Evolutionary conservation across 37 sponge, comb jelly and placozoan species (phyloP), one percentile per base, ranked within the genome.

Genomic region (Amphimedon queenslandica): DNA sequence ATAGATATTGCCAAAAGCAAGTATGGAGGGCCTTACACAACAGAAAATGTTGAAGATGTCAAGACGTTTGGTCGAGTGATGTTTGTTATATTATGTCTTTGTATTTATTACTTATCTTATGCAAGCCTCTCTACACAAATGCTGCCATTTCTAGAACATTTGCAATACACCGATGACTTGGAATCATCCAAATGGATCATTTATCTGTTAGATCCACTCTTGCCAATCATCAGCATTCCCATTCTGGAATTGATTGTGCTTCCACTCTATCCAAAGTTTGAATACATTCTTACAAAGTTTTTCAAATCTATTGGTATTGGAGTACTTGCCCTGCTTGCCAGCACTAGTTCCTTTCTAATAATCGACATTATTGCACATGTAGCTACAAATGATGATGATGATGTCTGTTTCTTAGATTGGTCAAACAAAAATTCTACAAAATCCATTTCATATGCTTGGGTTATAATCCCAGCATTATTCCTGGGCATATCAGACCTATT

Each of bases 11-110:
- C 63, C 40, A 74, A 74, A 37, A 40, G 8, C 29, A 74, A 74
- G 63, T 74, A 74, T 58, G 75, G 75, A 38, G 75, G 75, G 16
- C 75, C 75, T 27, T 60, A 57, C 21, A 60, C 61, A 6, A 60
- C 35, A 35, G 75, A 74, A 40, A 40, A 34, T 3, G 75, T 74
- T 24, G 75, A 74, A 74, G 8, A 74, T 63, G 75, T 74, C 25
- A 74, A 74, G 21, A 61, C 75, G 4, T 74, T 74, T n/a, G 58
- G 58, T 1, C 37, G 39, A 23, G 60, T 74, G 4, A 35, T 58
- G 3, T 1, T 74, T 30, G 27, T 74, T 4, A 24, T 74, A 37
- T 33, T 58, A 35, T 24, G 40, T 29, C 8, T 74, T 37, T 58
- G 63, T 24, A 63, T 53, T 6, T 74, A 57, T 37, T 35, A 57